Base-by-base conservation (phyloP, 2,888 invertebrate genomes). In the Hecatera dysodea region DNA sequence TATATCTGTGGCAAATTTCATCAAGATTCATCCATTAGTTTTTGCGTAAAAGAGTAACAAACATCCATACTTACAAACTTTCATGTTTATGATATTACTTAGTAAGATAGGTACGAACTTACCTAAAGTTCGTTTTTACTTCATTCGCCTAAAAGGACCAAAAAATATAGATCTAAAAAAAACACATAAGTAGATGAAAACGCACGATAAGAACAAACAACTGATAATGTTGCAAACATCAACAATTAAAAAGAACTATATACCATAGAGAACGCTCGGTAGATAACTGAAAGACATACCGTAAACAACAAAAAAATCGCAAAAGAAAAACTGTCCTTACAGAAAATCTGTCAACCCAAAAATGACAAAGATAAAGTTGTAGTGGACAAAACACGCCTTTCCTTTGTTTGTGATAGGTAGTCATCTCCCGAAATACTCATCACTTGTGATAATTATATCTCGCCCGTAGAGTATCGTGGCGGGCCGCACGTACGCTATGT, bases 381-480 rank as follows among this genome's bases (percentile, higher is more conserved):
- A 27, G 1, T 77, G 62, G 60, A 59, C 81, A 76, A 66, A 55
- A 59, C 17, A 52, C 53, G 60, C 44, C 44, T 44, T 44, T 73
- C 64, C 79, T 78, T 70, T 74, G 79, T 82, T 29, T 39, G 33
- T 39, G 60, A 48, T 29, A 24, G 22, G 7, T 57, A 50, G 66
- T 74, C 82, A 82, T 60, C 75, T 74, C 82, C 83, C 56, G 53
- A 80, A 80, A 80, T 80, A 80, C 63, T 39, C 29, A 0, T 50
- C 7, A 67, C 72, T 67, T 36, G 52, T 6, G 68, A 73, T 82
- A 82, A 82, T 82, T 63, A 82, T 80, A 79, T 65, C n/a, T 62
- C 57, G 53, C 29, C 36, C 11, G 52, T 33, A 11, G 44, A 46
- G 72, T 64, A 67, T 12, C 82, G 82, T 78, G 79, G 78, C 80